phyloP scores from a whole-genome alignment of 2,113 vertebrate genomes.

The Syngnathus typhle region DNA sequence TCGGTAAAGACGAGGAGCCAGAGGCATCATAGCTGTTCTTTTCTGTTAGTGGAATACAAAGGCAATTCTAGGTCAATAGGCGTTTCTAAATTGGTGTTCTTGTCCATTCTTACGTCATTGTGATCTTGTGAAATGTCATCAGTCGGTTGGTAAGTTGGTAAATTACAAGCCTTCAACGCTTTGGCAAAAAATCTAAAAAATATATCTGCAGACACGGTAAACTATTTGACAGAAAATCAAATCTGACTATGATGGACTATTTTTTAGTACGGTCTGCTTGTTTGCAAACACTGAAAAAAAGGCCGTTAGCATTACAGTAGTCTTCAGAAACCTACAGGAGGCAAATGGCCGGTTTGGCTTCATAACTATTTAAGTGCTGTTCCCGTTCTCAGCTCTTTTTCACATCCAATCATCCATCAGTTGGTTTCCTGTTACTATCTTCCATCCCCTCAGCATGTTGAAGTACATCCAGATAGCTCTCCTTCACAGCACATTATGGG shows the following conservation, averaged over 20 bases:
- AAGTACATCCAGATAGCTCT: conserved; percentile 29
- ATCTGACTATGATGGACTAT: conserved; percentile 1
- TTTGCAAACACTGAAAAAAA: conserved; percentile 13
- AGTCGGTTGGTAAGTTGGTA: background rate
- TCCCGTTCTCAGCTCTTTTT: conserved; percentile 38
- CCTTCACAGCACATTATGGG: conserved; percentile 15
- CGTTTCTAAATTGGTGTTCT: too few species aligned
- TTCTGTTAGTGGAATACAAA: conserved; percentile 55
- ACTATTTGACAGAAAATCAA: background rate
- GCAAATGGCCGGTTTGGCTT: conserved; percentile 15
- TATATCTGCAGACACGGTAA: background rate
- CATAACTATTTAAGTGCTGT: conserved; percentile 29
- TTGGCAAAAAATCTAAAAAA: background rate
- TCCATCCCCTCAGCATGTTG: conserved; percentile 50
- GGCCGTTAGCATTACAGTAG: conserved; percentile 13
- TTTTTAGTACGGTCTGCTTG: conserved; percentile 8
- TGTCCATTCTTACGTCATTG: too few species aligned
- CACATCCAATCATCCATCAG: conserved; percentile 45
- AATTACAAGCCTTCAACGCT: too few species aligned
- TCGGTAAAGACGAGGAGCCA: conserved; percentile 54
- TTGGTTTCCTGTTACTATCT: conserved; percentile 55
- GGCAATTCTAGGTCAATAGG: background rate
- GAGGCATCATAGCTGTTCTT: conserved; percentile 66
- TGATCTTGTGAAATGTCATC: too few species aligned
- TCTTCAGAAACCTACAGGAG: conserved; percentile 22